These are phyloP conservation scores for Cephalopholis sonnerati DNA, from an alignment of 2,113 vertebrate genomes.

Conservation along the genomic window DNA sequence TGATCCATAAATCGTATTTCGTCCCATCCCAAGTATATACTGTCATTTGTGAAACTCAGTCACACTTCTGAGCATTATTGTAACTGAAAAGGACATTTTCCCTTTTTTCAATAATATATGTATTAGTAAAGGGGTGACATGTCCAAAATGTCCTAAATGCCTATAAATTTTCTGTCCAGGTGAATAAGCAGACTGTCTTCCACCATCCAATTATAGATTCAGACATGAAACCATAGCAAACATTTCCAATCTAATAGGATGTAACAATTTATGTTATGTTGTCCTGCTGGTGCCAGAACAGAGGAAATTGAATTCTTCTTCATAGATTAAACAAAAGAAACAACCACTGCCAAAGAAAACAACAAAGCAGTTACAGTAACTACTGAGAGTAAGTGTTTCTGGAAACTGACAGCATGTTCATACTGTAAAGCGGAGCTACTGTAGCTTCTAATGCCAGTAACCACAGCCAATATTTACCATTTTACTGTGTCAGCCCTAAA, in stretches of 20 bases:
- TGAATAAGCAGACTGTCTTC: slow-evolving; percentile 1
- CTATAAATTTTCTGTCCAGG: neutral
- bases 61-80: neutral
- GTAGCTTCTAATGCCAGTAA: neutral
- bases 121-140: neutral
- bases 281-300: neutral
- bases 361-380: neutral
- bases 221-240: neutral
- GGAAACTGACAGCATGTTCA: neutral
- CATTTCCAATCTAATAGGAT: neutral
- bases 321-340: slow-evolving; percentile 5
- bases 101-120: neutral
- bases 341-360: neutral
- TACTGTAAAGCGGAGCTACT: neutral
- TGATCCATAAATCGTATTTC: no score
- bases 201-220: neutral
- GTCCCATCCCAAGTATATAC: no score
- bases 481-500: neutral
- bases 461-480: neutral
- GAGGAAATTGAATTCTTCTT: neutral
- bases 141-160: neutral
- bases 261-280: neutral
- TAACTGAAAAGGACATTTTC: neutral
- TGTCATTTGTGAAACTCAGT: slow-evolving; percentile 8
- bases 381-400: slow-evolving; percentile 4